Percentiles rank a stretch among this genome's conserved stretches.
phyloP scores from a whole-genome alignment of 2,888 invertebrate species.

The Rapana venosa region DNA sequence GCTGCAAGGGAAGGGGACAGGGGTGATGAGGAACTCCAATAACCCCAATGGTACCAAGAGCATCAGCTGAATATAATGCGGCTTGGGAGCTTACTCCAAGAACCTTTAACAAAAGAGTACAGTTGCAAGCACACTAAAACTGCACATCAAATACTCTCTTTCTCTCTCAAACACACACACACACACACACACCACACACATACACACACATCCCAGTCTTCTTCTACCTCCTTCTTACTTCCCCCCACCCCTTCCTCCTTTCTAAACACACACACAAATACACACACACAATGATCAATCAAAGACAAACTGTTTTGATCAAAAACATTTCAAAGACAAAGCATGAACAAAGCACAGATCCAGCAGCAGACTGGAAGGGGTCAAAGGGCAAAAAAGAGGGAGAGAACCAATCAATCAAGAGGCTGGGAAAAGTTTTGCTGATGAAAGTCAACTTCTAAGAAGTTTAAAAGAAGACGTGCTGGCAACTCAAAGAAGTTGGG shows the following conservation, averaged over 20 bases:
- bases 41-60: too few relatives aligned
- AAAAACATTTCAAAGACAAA: constrained; percentile 18
- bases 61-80: too few relatives aligned
- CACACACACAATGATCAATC: background rate
- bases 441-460: constrained; percentile 8
- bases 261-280: too few relatives aligned
- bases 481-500: constrained; percentile 23
- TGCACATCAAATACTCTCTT: background rate
- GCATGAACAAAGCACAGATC: background rate
- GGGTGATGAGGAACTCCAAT: too few relatives aligned
- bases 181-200: too few relatives aligned
- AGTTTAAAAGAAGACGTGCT: background rate
- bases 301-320: background rate
- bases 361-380: background rate
- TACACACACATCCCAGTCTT: too few relatives aligned
- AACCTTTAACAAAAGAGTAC: background rate
- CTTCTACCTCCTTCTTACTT: too few relatives aligned
- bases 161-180: background rate
- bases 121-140: too few relatives aligned
- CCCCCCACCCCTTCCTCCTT: too few relatives aligned
- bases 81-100: too few relatives aligned
- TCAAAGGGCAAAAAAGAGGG: background rate
- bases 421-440: background rate
- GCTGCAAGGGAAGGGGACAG: too few relatives aligned
- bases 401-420: background rate